A percentile compares a stretch with the other conserved stretches of the same genome.
Conservation (phyloP, 1,140 invertebrate genomes). For the Macrotrachela quadricornifera region DNA sequence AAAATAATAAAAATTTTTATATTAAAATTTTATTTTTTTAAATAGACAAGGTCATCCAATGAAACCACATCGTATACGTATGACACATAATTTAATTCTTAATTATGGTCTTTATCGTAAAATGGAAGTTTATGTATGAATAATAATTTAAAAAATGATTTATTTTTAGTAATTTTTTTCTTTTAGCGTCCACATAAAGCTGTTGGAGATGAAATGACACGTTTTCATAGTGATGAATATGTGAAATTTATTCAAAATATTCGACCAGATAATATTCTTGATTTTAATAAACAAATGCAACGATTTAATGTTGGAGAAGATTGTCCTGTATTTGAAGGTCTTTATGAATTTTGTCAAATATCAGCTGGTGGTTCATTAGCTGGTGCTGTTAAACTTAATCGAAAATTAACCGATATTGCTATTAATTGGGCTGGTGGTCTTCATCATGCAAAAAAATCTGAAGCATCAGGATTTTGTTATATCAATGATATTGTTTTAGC, state of each 20-base stretch:
- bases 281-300: conserved; percentile 99
- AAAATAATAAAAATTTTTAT: too few relatives aligned
- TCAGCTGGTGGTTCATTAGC: conserved; percentile 84
- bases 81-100: conserved; percentile 79
- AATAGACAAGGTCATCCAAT: conserved; percentile 71
- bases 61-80: conserved; percentile 84
- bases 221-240: conserved; percentile 99
- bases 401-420: conserved; percentile 56
- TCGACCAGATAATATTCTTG: conserved; percentile 92
- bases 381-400: conserved; percentile 32
- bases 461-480: conserved; percentile 90
- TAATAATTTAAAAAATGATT: neutral
- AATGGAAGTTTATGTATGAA: conserved; percentile 46
- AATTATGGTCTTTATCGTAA: conserved; percentile 88
- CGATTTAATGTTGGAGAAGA: conserved; percentile 77
- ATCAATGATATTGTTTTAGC: conserved; percentile 97
- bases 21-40: conserved; percentile 16
- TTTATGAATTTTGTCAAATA: conserved; percentile 96
- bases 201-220: conserved; percentile 97
- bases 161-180: neutral
- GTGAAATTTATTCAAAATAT: conserved; percentile 89
- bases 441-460: conserved; percentile 98
- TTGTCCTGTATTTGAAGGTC: conserved; percentile 81
- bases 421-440: conserved; percentile 97
- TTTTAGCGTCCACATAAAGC: conserved; percentile 97